Evolutionary conservation across 2,113 vertebrate genomes (phyloP).

Genomic region (Onychostoma macrolepis): DNA sequence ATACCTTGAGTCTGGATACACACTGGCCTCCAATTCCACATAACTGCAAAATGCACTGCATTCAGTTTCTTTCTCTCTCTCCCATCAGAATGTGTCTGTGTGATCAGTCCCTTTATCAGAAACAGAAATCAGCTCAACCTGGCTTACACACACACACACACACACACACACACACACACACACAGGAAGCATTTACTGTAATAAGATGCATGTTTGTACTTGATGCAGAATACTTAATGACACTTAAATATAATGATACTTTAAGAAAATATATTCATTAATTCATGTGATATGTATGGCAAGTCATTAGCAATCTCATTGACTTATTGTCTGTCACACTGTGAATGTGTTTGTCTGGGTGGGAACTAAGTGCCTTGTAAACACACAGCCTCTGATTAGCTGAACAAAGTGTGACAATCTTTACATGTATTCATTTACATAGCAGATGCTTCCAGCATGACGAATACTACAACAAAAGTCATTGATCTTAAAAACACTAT

Average conservation of each 20-base stretch:
- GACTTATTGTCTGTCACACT: not conserved
- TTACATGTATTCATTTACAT: too few relatives aligned
- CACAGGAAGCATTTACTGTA: not conserved
- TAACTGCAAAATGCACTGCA: too few relatives aligned
- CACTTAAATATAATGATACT: not conserved
- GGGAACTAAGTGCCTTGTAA: not conserved
- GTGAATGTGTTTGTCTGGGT: slow-evolving; percentile 2
- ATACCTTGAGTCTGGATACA: not conserved
- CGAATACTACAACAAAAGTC: not conserved
- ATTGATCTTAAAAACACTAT: not conserved
- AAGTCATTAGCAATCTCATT: not conserved
- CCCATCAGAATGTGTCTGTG: not conserved
- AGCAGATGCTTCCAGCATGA: not conserved
- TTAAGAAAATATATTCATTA: not conserved
- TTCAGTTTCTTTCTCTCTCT: not conserved
- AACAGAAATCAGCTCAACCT: not conserved
- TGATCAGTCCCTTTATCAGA: not conserved
- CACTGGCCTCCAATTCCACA: not conserved
- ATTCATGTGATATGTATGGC: not conserved
- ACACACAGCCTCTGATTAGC: not conserved
- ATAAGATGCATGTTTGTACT: not conserved
- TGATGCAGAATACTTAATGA: not conserved
- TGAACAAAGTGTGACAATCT: not conserved
- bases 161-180: not conserved
- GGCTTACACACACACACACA: not conserved